Evolutionary conservation across 2,888 invertebrate genomes (phyloP).

Genomic region (Drosophila hamatofila): DNA sequence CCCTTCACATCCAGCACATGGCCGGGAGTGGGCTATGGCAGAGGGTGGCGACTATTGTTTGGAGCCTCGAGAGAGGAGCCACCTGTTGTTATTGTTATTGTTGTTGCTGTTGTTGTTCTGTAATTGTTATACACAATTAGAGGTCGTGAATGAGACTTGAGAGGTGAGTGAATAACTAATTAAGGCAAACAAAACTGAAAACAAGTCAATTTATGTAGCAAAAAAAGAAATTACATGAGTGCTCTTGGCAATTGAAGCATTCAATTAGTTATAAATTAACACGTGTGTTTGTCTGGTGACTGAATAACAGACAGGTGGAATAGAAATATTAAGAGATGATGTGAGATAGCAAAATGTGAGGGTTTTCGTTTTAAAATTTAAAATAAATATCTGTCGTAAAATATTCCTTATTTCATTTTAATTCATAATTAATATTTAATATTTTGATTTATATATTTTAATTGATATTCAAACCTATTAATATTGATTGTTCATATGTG

Average conservation of each 20-base stretch:
- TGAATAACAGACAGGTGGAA: not conserved
- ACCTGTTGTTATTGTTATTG: conserved; percentile 58
- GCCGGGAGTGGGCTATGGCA: not conserved
- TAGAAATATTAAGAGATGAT: not conserved
- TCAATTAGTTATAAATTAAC: conserved; percentile 9
- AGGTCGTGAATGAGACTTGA: conserved; percentile 20
- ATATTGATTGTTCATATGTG: too few species aligned
- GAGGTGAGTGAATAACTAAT: conserved; percentile 36
- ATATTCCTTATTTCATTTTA: too few species aligned
- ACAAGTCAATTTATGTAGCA: conserved; percentile 8
- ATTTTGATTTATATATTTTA: too few species aligned
- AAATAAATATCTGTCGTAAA: too few species aligned
- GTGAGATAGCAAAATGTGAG: not conserved
- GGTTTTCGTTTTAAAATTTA: too few species aligned
- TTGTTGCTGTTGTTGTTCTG: conserved; percentile 17
- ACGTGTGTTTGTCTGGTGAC: not conserved
- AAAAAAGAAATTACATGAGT: conserved; percentile 2
- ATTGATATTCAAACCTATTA: too few species aligned
- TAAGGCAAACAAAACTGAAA: conserved; percentile 31
- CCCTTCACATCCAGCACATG: conserved; percentile 35
- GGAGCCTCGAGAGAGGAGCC: conserved; percentile 16
- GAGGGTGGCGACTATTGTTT: conserved; percentile 17
- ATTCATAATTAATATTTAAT: too few species aligned
- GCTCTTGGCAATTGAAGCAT: conserved; percentile 5
- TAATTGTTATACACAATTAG: conserved; percentile 53